phyloP scores from a whole-genome alignment of 2,797 vertebrate genomes.

The Platyrinchus mystaceus region DNA sequence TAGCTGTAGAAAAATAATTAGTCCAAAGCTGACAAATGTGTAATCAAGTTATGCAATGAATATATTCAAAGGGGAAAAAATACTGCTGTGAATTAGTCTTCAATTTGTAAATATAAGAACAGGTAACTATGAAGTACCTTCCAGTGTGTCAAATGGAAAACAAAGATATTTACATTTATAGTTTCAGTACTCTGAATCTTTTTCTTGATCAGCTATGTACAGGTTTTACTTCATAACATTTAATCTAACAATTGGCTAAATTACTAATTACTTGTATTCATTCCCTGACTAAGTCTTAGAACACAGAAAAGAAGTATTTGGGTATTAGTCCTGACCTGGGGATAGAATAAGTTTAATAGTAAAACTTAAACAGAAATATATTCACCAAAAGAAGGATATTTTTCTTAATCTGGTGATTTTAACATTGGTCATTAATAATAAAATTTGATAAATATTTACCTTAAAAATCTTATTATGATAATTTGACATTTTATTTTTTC shows the following conservation, averaged over 20 bases:
- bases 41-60: slow-evolving; percentile 76
- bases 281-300: neutral
- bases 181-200: neutral
- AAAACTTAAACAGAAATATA: neutral
- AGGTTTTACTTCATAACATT: neutral
- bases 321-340: neutral
- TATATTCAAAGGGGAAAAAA: slow-evolving; percentile 52
- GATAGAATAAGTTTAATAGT: neutral
- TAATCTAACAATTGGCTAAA: neutral
- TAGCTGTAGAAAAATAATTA: slow-evolving; percentile 88
- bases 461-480: neutral
- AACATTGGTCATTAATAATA: neutral
- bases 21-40: slow-evolving; percentile 84
- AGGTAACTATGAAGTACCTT: slow-evolving; percentile 8
- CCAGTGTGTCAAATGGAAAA: neutral
- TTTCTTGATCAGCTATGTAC: neutral
- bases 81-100: slow-evolving; percentile 34
- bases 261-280: neutral
- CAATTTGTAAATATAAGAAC: slow-evolving; percentile 36
- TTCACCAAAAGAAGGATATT: neutral
- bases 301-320: neutral
- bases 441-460: neutral
- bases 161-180: neutral
- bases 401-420: neutral
- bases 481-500: neutral